Conservation (phyloP, 2,113 vertebrate species). For the Fregetta grallaria region DNA sequence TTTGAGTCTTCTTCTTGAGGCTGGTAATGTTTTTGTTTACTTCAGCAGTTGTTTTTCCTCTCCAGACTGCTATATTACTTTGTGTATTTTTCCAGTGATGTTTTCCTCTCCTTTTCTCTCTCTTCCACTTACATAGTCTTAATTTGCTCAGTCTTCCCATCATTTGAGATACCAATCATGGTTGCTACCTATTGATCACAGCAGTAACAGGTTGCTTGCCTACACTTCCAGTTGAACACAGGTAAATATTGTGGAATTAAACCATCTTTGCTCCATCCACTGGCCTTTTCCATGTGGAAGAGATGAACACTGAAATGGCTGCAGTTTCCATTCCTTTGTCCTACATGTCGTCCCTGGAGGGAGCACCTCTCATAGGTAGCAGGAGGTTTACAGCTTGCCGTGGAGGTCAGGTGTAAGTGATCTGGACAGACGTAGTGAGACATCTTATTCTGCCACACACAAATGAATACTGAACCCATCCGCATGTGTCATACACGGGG, state of each 20-base stretch:
- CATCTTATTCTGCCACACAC: background rate
- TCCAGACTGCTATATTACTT: background rate
- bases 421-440: background rate
- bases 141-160: background rate
- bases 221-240: background rate
- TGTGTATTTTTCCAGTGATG: background rate
- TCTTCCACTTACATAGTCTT: background rate
- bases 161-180: background rate
- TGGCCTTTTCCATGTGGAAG: background rate
- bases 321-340: background rate
- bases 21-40: background rate
- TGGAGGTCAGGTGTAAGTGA: background rate
- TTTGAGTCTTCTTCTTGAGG: background rate
- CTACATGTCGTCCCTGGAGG: background rate
- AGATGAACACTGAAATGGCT: background rate
- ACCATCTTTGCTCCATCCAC: background rate
- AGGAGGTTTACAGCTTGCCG: background rate
- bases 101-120: background rate
- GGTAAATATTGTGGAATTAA: background rate
- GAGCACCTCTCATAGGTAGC: background rate
- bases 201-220: background rate
- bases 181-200: background rate
- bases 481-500: rapidly evolving
- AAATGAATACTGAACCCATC: background rate
- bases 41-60: background rate